These are phyloP conservation scores for Diprion similis DNA, from an alignment of 1,140 invertebrate species.

Conservation along the genomic window DNA sequence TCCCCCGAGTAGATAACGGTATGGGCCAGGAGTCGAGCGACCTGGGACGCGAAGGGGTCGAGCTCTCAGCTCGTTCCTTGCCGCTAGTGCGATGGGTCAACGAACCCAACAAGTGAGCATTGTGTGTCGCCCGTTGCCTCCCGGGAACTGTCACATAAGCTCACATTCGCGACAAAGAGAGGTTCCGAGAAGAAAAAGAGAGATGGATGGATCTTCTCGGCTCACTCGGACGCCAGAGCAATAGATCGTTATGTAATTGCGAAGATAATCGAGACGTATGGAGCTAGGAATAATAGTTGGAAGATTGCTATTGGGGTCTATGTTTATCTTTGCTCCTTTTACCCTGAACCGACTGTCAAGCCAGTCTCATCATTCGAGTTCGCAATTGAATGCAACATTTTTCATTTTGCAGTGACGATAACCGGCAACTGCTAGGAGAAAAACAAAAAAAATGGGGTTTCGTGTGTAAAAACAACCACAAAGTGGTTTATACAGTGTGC, in stretches of 20 bases:
- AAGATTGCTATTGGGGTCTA: no score
- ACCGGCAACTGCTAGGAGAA: no score
- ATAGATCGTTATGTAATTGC: not conserved
- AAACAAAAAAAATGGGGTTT: no score
- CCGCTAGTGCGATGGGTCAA: not conserved
- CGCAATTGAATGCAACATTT: no score
- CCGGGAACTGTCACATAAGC: constrained; percentile 6
- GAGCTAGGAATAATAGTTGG: not conserved
- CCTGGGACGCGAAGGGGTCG: not conserved
- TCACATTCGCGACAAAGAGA: constrained; percentile 5
- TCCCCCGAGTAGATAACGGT: no score
- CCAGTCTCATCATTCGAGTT: no score
- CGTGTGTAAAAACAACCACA: no score
- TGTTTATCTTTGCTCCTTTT: no score
- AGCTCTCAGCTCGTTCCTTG: no score
- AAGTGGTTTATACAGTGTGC: no score
- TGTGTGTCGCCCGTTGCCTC: not conserved
- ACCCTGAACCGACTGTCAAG: no score
- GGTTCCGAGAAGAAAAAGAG: not conserved
- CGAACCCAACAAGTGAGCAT: constrained; percentile 1
- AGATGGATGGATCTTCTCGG: not conserved
- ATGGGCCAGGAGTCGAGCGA: not conserved
- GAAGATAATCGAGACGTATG: not conserved
- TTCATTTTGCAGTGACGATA: no score
- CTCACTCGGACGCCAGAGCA: not conserved